Evolutionary conservation across 2,888 invertebrate species (phyloP).

Genomic region (Neria commutata): DNA sequence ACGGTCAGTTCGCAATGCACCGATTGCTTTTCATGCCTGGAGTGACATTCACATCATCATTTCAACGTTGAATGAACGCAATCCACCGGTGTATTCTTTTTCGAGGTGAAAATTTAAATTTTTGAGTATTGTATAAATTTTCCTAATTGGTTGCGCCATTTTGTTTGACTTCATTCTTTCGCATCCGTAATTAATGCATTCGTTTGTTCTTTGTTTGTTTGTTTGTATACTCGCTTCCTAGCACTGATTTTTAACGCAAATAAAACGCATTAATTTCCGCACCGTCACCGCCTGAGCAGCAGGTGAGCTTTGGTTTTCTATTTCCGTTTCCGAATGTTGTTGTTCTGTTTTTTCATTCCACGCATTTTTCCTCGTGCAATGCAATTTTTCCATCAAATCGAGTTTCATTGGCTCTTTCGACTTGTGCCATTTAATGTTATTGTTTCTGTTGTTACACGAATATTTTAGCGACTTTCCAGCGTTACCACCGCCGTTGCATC

Average conservation of each 20-base stretch:
- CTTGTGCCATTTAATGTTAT: too few species aligned
- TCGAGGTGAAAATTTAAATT: too few species aligned
- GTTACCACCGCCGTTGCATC: not conserved
- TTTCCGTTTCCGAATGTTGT: not conserved
- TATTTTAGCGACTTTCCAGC: not conserved
- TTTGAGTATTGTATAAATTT: constrained; percentile 9
- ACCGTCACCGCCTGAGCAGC: constrained; percentile 18
- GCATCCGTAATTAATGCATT: constrained; percentile 8
- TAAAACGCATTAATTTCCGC: constrained; percentile 10
- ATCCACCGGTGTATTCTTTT: too few species aligned
- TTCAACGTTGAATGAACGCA: too few species aligned
- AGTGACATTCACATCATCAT: too few species aligned
- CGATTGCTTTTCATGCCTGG: too few species aligned
- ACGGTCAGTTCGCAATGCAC: too few species aligned
- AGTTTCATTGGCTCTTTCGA: not conserved
- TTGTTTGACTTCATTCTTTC: constrained; percentile 11
- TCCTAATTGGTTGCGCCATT: constrained; percentile 19
- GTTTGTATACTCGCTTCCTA: constrained; percentile 15
- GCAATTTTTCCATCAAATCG: not conserved
- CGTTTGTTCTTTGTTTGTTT: constrained; percentile 23
- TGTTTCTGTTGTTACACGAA: not conserved
- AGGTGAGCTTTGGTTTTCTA: constrained; percentile 24
- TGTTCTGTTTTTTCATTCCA: constrained; percentile 5
- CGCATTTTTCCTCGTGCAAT: not conserved
- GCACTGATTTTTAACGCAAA: constrained; percentile 16